Percentiles rank a stretch among this genome's conserved stretches.
These are phyloP conservation scores for Ictalurus punctatus DNA, from an alignment of 2,113 vertebrate species.

Conservation along the genomic window DNA sequence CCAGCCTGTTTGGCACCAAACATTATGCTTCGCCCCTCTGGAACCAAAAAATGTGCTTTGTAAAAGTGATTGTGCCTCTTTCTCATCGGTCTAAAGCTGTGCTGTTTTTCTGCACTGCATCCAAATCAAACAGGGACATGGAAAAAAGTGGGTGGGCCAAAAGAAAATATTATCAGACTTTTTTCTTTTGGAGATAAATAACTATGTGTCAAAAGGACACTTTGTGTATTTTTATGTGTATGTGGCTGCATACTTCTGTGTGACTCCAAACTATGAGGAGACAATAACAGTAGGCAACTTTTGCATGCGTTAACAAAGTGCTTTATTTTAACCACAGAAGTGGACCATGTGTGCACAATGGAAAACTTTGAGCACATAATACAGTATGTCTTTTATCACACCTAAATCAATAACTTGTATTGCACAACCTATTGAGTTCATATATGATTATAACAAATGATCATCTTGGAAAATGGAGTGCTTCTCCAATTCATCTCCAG, in stretches of 20 bases:
- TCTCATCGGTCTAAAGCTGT: constrained; percentile 25
- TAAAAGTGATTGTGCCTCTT: constrained; percentile 1
- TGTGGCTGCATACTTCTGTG: constrained; percentile 9
- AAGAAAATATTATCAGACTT: constrained; percentile 43
- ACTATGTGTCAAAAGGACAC: background rate
- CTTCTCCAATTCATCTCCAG: background rate
- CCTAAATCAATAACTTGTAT: background rate
- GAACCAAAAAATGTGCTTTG: background rate
- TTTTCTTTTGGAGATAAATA: constrained; percentile 22
- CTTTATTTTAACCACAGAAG: background rate
- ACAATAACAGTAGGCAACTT: background rate
- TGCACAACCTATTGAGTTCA: background rate
- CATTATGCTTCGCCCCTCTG: background rate
- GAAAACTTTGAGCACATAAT: background rate
- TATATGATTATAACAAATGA: background rate
- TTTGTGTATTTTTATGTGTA: background rate
- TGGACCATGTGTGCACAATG: background rate
- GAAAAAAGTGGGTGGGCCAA: constrained; percentile 7
- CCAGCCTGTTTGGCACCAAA: background rate
- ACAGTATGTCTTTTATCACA: background rate
- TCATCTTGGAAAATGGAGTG: background rate
- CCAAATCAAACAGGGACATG: constrained; percentile 36
- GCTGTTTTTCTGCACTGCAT: constrained; percentile 16
- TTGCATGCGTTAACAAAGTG: background rate
- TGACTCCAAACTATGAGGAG: background rate